Base-by-base conservation (phyloP, 2,888 invertebrate species). In the Argyra leucocephala region DNA sequence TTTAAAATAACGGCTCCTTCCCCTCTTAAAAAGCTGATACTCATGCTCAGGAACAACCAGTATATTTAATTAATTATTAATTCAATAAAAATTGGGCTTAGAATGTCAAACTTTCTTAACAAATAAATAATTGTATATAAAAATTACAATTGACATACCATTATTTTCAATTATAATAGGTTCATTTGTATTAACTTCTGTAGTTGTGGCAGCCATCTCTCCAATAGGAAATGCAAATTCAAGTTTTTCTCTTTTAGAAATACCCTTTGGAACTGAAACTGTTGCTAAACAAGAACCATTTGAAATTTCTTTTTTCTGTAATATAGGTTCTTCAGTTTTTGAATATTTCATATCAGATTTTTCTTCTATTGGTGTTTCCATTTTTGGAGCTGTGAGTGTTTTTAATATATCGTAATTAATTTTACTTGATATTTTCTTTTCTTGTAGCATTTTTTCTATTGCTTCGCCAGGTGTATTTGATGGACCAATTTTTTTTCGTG, bases 361-460 rank as follows among this genome's bases (percentile, higher is more conserved):
- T 22, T 65, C 66, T 0, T 65, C 61, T 12, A 69, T 69, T 15
- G 69, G 69, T 22, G 66, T 66, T 18, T 71, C 67, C 22, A 70
- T 48, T 1, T 68, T 67, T 26, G 70, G 69, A 57, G 61, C 76
- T 6, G 78, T 80, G 65, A 96, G 81, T 71, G 89, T 91, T 78
- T 91, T 91, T 67, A 98, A 81, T 57, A 97, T 96, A 72, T 98
- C 97, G 75, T 99, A 99, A 80, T 99, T 97, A 65, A 99, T 96
- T 83, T 99, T 99, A 5, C 87, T 88, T 3, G 98, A 98, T 70
- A 98, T 90, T 76, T 92, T 92, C 80, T 96, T 96, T 76, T 97
- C 97, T 71, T 91, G 92, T 22, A 98, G 81, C 87, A 98, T 95
- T 81, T 95, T 96, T 76, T 94, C 93, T 61, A 98, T 94, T 0